Conservation (phyloP, 1,140 invertebrate species). For the Nylanderia fulva region DNA sequence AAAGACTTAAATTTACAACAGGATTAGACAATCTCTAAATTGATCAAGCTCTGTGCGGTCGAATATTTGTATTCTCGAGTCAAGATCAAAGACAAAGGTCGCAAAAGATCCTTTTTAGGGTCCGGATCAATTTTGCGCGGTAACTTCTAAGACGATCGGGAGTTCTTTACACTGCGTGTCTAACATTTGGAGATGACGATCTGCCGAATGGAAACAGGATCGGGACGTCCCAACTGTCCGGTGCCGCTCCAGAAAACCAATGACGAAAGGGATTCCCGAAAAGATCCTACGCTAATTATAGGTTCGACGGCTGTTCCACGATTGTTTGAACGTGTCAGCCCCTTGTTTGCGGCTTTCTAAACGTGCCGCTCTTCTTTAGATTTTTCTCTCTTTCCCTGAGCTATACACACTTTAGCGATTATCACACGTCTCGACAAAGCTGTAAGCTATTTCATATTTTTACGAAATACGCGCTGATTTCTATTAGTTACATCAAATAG, state of each 20-base stretch:
- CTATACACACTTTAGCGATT: neutral
- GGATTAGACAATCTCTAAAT: neutral
- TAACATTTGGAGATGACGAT: constrained; percentile 75
- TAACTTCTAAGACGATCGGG: constrained; percentile 69
- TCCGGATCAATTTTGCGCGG: constrained; percentile 71
- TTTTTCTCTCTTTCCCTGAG: constrained; percentile 25
- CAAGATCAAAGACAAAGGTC: constrained; percentile 43
- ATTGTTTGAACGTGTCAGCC: constrained; percentile 82
- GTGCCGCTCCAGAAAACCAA: constrained; percentile 72
- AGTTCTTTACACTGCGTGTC: constrained; percentile 47
- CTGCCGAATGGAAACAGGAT: constrained; percentile 61
- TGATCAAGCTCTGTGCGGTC: neutral
- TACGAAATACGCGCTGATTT: neutral
- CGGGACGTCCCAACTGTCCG: constrained; percentile 55
- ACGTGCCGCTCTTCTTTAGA: constrained; percentile 57
- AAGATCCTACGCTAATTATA: constrained; percentile 81
- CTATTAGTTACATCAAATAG: neutral
- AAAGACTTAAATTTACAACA: neutral
- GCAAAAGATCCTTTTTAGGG: constrained; percentile 22
- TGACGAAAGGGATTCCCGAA: constrained; percentile 72
- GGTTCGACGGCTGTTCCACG: constrained; percentile 72
- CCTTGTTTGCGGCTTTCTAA: constrained; percentile 82
- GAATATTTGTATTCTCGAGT: constrained; percentile 15
- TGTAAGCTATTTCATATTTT: neutral
- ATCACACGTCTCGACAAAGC: constrained; percentile 7